phyloP scores from a whole-genome alignment of 2,888 invertebrate species.

The Drosophila emarginata region DNA sequence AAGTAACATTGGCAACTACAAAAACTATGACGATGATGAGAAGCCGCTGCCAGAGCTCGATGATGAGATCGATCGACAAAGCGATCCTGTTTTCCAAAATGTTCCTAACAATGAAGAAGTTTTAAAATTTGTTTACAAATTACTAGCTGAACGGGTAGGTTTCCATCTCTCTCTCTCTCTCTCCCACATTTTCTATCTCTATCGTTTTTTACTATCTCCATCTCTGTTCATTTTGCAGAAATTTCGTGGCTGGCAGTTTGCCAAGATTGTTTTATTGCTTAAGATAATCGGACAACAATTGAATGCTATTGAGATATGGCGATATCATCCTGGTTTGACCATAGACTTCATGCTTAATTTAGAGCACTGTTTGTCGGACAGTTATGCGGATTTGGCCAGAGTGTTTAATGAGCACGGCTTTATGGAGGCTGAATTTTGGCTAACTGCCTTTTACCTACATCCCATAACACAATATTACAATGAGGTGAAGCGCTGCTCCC shows the following conservation, averaged over 20 bases:
- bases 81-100: conserved; percentile 78
- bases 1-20: conserved; percentile 77
- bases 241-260: conserved; percentile 79
- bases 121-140: conserved; percentile 68
- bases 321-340: conserved; percentile 78
- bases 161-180: background rate
- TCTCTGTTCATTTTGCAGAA: conserved; percentile 48
- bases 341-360: conserved; percentile 76
- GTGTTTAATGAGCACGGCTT: conserved; percentile 74
- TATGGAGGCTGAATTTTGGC: conserved; percentile 80
- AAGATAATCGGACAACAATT: conserved; percentile 78
- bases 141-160: conserved; percentile 69
- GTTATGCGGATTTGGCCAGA: conserved; percentile 77
- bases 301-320: conserved; percentile 79
- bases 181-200: too few species aligned
- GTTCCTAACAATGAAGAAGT: conserved; percentile 75
- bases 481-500: conserved; percentile 73
- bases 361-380: conserved; percentile 72
- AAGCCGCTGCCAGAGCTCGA: conserved; percentile 49
- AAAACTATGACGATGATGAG: conserved; percentile 71
- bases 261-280: conserved; percentile 76
- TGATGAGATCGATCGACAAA: conserved; percentile 62
- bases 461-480: conserved; percentile 69
- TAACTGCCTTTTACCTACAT: conserved; percentile 79
- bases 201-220: background rate